Evolutionary conservation across 1,140 invertebrate genomes (phyloP), one percentile per base, ranked within the genome.

Genomic region (Diploscapter pachys): DNA sequence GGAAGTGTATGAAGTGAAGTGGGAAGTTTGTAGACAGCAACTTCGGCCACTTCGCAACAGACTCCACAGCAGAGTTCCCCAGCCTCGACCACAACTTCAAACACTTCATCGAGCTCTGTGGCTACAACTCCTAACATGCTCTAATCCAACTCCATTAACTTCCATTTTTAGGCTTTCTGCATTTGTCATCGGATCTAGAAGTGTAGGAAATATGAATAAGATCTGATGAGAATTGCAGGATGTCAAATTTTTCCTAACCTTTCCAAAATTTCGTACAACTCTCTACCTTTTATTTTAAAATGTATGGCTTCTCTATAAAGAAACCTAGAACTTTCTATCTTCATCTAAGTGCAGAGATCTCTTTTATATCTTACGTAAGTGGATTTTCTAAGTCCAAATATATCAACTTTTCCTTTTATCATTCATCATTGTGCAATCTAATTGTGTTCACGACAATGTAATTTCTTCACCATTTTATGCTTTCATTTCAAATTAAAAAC

Each of bases 21-120:
- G 57, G 6, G 53, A 53, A 8, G 31, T 31, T 68, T 68, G 53
- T 9, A 68, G 66, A 52, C 66, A 8, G 51, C 66, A 31, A 31
- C 31, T 31, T 31, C 31, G 31, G 31, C 31, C 31, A 31, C 31
- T 31, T 31, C 31, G 31, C 31, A 31, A 31, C 31, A 31, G 11
- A 48, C 66, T 6, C 52, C 66, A 9, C 66, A 68, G 66, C 66
- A 68, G 48, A 55, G 52, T 9, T 68, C 66, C 66, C 66, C 66
- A 9, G 66, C 66, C 51, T 68, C 66, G 6, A 68, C 66, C 11
- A 68, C 66, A 55, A 68, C 66, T 11, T 68, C 66, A 8, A 68
- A 68, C 2, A 68, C 66, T 11, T 68, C 66, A 6, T 68, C 66
- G 5, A 55, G 52, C 48, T 68, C 66, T n/a, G 66, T 68, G 51